Base-by-base conservation (phyloP, 2,797 vertebrate species). In the Triplophysa yarkandensis region DNA sequence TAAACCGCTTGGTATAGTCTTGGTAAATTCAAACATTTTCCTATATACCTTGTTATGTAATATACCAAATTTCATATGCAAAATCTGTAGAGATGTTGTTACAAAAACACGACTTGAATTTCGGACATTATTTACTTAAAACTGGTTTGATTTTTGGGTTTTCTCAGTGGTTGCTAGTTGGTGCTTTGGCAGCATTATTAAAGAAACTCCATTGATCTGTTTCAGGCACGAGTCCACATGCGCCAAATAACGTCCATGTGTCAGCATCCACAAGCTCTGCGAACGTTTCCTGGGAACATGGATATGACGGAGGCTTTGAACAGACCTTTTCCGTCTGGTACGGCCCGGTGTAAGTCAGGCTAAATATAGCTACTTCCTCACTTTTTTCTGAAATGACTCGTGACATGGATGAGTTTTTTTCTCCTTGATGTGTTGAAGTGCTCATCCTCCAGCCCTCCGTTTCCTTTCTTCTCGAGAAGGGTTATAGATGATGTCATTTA, bases 301-400 rank as follows among this genome's bases (percentile, higher is more conserved):
- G 96, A 88, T 99, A 99, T 71, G 97, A 99, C 68, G 98, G 98
- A 81, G 98, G 97, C 91, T 98, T 94, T 1, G 96, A 99, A 87
- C 98, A 99, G 96, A 99, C 96, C 84, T 99, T 99, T 93, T 99
- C 98, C 89, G 98, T 99, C 94, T 99, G 97, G 98, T 99, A 99
- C 83, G 98, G 97, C 92, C 96, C 95, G 94, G 97, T 99, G 98
- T 99, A 94, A 98, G 98, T 98, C 92, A 93, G 91, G 61, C 66
- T 73, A 71, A 73, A 83, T 76, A 80, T 61, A 75, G 43, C 74
- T 63, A 21, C 30, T 58, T 34, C 11, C 6, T 43, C 8, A 55
- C 39, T 27, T 67, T 50, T 58, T 71, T 54, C 16, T 17, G 68
- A 21, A 32, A 69, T 17, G 19, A 55, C 46, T 72, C 6, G 46